Evolutionary conservation across 2,888 invertebrate species (phyloP), one percentile per base, ranked within the genome.

Genomic region (Strigamia transsilvanica): DNA sequence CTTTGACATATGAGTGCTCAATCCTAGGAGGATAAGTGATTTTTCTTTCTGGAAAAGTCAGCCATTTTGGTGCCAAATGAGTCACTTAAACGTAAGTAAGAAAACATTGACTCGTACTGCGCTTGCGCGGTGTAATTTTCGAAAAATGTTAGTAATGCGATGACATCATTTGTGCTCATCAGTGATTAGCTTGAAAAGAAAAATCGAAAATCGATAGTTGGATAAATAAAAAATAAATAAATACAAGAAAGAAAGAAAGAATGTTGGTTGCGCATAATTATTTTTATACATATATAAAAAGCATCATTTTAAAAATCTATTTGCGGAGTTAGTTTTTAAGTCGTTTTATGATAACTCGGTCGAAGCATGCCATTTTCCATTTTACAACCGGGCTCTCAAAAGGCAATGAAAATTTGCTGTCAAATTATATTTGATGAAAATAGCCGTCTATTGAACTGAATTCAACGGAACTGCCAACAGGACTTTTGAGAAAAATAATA

Each of bases 341-440:
- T 23, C 10, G 4, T 66, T 66, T 66, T 66, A 21, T 66, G n/a
- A 23, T 66, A 66, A 66, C 23, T 38, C 10, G 10, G 38, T 38
- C 38, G 38, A 38, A 10, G 4, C 38, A 38, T 38, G 38, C 38
- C 61, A 3, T 21, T 66, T 66, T 5, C 61, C 23, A 15, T 80
- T 80, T 80, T 80, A 80, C 46, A 80, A 38, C 80, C 80, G 41
- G 80, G n/a, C 80, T 38, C 42, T 80, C 38, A 42, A 80, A 80
- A 41, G 6, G 80, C 80, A 27, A 80, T 80, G 80, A 80, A 80
- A 80, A 80, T 80, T 79, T 21, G 21, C 61, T 66, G 61, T 66
- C 61, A 66, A 66, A 66, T 66, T 66, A 66, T 66, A 66, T 66
- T 66, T 66, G 61, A 66, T 66, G 61, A 66, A 66, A 66, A 66